phyloP scores from a whole-genome alignment of 2,888 invertebrate genomes.

The Nudaria mundana region DNA sequence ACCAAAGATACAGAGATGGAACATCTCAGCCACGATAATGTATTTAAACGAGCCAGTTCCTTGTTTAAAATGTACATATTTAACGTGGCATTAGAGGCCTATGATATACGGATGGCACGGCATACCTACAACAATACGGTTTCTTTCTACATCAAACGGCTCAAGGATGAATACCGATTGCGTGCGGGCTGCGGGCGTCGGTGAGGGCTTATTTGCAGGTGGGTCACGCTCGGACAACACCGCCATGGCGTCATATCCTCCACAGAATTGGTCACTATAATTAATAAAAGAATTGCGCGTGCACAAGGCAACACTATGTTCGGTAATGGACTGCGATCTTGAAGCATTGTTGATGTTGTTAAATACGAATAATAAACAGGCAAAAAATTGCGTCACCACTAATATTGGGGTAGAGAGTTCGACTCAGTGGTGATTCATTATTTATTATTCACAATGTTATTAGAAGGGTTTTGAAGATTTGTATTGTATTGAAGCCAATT shows the following conservation, averaged over 20 bases:
- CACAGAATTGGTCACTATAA: constrained; percentile 70
- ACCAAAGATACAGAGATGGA: constrained; percentile 18
- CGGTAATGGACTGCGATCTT: constrained; percentile 56
- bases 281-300: constrained; percentile 77
- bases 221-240: constrained; percentile 66
- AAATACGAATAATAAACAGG: constrained; percentile 19
- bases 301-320: constrained; percentile 66
- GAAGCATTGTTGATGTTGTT: constrained; percentile 58
- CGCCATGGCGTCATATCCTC: constrained; percentile 78
- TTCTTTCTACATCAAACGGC: constrained; percentile 53
- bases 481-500: background rate
- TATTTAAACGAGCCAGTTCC: constrained; percentile 32
- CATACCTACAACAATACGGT: constrained; percentile 46
- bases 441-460: constrained; percentile 17
- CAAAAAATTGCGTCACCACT: constrained; percentile 10
- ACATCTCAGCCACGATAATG: constrained; percentile 20
- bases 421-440: constrained; percentile 28
- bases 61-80: constrained; percentile 41
- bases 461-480: constrained; percentile 4
- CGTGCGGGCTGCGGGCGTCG: constrained; percentile 40
- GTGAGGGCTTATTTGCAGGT: constrained; percentile 64
- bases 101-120: constrained; percentile 42
- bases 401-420: constrained; percentile 10
- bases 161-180: constrained; percentile 74
- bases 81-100: constrained; percentile 29